Evolutionary conservation across 2,113 vertebrate species (phyloP).

Genomic region (Lepus europaeus): DNA sequence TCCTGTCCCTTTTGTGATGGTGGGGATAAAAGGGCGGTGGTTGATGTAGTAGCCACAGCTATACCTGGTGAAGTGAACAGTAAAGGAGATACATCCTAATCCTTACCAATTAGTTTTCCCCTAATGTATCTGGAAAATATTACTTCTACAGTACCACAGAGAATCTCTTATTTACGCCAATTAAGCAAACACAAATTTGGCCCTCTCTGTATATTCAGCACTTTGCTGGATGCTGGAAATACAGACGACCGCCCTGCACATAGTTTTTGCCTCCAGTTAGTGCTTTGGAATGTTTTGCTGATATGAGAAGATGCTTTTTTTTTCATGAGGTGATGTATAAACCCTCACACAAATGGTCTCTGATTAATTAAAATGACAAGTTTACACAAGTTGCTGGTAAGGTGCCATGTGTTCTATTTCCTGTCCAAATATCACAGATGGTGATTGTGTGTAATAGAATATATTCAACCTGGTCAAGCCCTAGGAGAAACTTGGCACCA

Average conservation of each 20-base stretch:
- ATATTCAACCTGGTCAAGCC: slow-evolving; percentile 11
- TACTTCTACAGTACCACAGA: not conserved
- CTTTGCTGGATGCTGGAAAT: not conserved
- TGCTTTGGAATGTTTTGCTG: slow-evolving; percentile 15
- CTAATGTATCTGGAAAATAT: not conserved
- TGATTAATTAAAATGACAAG: slow-evolving; percentile 35
- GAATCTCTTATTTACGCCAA: not conserved
- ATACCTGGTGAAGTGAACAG: not conserved
- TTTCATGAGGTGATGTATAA: slow-evolving; percentile 3
- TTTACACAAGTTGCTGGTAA: slow-evolving; percentile 29
- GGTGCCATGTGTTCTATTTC: not conserved
- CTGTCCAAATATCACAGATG: slow-evolving; percentile 19
- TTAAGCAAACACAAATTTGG: not conserved
- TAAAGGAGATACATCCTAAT: not conserved
- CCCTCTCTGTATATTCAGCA: not conserved
- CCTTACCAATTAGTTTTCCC: not conserved
- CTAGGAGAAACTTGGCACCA: not conserved
- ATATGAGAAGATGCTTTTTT: not conserved
- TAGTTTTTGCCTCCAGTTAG: not conserved
- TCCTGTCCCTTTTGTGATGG: accelerated
- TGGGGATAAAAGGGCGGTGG: accelerated
- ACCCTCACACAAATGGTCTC: not conserved
- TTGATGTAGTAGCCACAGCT: not conserved
- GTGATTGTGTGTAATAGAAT: not conserved
- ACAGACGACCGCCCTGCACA: not conserved